These are phyloP conservation scores for Papilio elwesi DNA, from an alignment of 2,888 invertebrate genomes.

Conservation along the genomic window DNA sequence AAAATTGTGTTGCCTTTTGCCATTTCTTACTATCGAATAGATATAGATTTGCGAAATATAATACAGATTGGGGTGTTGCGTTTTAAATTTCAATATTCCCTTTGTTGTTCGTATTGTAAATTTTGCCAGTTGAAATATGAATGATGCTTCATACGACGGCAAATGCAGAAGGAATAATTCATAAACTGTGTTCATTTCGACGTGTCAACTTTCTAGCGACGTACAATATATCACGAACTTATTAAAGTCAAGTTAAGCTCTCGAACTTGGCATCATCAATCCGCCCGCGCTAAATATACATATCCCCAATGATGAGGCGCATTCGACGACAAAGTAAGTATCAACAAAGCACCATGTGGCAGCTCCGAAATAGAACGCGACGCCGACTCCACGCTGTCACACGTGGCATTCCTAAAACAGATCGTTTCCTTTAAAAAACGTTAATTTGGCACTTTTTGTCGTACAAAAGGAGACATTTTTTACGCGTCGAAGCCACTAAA, in stretches of 20 bases:
- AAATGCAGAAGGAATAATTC: constrained; percentile 55
- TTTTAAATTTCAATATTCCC: constrained; percentile 55
- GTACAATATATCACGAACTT: constrained; percentile 41
- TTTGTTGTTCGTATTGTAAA: constrained; percentile 54
- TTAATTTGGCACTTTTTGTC: constrained; percentile 82
- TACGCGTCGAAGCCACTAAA: constrained; percentile 62
- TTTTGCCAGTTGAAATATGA: constrained; percentile 51
- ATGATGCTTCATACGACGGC: constrained; percentile 48
- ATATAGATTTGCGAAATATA: constrained; percentile 61
- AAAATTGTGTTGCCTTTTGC: constrained; percentile 67
- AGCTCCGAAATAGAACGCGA: constrained; percentile 76
- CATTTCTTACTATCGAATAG: constrained; percentile 66
- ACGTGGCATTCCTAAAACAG: constrained; percentile 81
- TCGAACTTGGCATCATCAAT: constrained; percentile 72
- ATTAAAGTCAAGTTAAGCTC: constrained; percentile 70
- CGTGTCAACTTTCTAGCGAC: constrained; percentile 55
- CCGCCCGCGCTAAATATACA: constrained; percentile 70
- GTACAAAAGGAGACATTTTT: constrained; percentile 77
- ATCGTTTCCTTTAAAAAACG: constrained; percentile 83
- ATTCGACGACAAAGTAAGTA: constrained; percentile 78
- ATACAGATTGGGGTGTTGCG: constrained; percentile 60
- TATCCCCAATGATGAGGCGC: constrained; percentile 75
- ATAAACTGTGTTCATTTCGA: constrained; percentile 62
- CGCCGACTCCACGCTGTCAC: constrained; percentile 70
- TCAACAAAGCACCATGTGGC: constrained; percentile 77